Evolutionary conservation across 2,797 vertebrate genomes (phyloP), one percentile per base, ranked within the genome.

Genomic region (Neoniphon sammara): DNA sequence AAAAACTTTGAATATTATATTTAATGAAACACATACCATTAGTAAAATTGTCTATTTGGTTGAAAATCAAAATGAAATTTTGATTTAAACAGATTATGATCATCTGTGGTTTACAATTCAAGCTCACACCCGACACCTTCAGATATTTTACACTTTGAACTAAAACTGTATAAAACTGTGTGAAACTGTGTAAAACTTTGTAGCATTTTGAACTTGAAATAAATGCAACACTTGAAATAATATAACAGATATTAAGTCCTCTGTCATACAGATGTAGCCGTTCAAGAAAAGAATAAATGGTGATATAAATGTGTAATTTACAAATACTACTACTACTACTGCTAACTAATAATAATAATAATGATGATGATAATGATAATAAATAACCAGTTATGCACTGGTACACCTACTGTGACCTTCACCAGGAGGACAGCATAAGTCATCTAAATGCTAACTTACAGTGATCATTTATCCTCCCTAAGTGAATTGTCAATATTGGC

Each of bases 401-500:
- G 14, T 36, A 36, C 72, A 65, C 47, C 4, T 5, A 3, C 14
- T 61, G 21, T 81, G 75, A 23, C 36, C 14, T 54, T 61, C 39
- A 76, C 11, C 46, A 20, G 21, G 5, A 63, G 52, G 39, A 47
- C 20, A 75, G 30, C 69, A 23, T 62, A 70, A 66, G 42, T 42
- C 31, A 67, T 21, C 25, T 44, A 46, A 49, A 65, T 3, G 49
- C 27, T 46, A 52, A 31, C 11, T 42, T 8, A 44, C 21, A 31
- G 47, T 21, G 47, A 77, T 68, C 58, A 71, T 74, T 62, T 66
- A 66, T 84, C 76, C 66, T 78, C 31, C 55, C 49, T 80, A 68
- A 85, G 73, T 82, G 72, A 83, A 86, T 77, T 83, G 81, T 87
- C 85, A 74, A 80, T 76, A 78, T 81, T n/a, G 0, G 21, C 11